phyloP scores from a whole-genome alignment of 1,140 invertebrate genomes.

The Caenorhabditis inopinata region DNA sequence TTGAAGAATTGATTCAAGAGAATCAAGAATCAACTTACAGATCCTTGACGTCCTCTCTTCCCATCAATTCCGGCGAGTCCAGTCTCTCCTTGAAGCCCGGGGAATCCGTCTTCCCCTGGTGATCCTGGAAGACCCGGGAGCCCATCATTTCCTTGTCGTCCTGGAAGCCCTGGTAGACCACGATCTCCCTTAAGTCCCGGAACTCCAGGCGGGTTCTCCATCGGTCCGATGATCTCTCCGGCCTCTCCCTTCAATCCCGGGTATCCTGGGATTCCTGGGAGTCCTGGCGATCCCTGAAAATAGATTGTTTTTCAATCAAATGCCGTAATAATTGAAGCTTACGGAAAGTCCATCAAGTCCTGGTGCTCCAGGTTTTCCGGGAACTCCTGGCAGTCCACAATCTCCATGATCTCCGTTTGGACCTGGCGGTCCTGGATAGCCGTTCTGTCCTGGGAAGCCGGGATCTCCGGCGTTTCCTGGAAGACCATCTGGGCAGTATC shows the following conservation, averaged over 20 bases:
- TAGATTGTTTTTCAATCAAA: neutral
- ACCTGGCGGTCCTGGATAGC: conserved; percentile 44
- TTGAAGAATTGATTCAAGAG: too few relatives aligned
- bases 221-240: conserved; percentile 63
- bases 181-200: conserved; percentile 46
- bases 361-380: conserved; percentile 45
- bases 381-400: conserved; percentile 40
- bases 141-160: conserved; percentile 39
- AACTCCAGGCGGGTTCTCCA: conserved; percentile 60
- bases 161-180: conserved; percentile 46
- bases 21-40: neutral
- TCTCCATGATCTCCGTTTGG: conserved; percentile 48
- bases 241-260: conserved; percentile 63
- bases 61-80: conserved; percentile 50
- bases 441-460: conserved; percentile 48
- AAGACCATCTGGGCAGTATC: conserved; percentile 51
- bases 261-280: conserved; percentile 62
- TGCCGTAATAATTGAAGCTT: neutral
- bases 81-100: conserved; percentile 42
- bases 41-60: conserved; percentile 49
- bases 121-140: conserved; percentile 44
- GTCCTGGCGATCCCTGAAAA: conserved; percentile 47
- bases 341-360: conserved; percentile 50
- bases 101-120: conserved; percentile 46
- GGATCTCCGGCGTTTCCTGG: conserved; percentile 53